A percentile compares a stretch with the other conserved stretches of the same genome.
Evolutionary conservation across 2,888 invertebrate genomes (phyloP).

Genomic region (Myopa testacea): DNA sequence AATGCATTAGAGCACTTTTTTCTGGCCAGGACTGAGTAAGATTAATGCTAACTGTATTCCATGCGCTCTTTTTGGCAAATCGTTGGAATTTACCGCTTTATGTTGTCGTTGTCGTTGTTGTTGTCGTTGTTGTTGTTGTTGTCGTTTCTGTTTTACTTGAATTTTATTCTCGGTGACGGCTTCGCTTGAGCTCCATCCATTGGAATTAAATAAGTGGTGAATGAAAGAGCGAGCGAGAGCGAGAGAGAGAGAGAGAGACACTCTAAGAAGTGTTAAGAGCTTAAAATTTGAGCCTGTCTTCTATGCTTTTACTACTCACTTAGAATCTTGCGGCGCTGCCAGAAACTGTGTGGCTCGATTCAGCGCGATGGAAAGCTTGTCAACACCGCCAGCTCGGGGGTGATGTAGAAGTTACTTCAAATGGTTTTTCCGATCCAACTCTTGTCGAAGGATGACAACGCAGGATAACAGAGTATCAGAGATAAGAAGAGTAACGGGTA

Average conservation of each 20-base stretch:
- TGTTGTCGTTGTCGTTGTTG: conserved; percentile 4
- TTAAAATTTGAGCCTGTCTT: neutral
- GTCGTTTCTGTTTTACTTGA: neutral
- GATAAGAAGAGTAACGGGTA: neutral
- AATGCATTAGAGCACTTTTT: conserved; percentile 31
- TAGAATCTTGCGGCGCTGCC: neutral
- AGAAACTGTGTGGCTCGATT: neutral
- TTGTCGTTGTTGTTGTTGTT: neutral
- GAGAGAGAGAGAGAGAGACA: neutral
- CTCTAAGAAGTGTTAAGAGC: neutral
- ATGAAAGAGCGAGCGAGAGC: neutral
- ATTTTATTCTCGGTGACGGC: conserved; percentile 12
- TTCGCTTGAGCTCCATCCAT: conserved; percentile 7
- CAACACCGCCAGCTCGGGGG: neutral
- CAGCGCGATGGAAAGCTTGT: neutral
- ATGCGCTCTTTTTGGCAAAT: neutral
- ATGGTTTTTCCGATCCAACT: too few species aligned
- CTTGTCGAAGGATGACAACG: neutral
- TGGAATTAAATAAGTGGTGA: neutral
- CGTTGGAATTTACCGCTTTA: neutral
- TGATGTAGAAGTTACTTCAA: neutral
- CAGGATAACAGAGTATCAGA: neutral
- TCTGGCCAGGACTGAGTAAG: neutral
- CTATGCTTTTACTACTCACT: neutral
- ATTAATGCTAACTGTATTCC: conserved; percentile 11